Evolutionary conservation across 1,140 invertebrate genomes (phyloP).

Genomic region (Trissolcus basalis): DNA sequence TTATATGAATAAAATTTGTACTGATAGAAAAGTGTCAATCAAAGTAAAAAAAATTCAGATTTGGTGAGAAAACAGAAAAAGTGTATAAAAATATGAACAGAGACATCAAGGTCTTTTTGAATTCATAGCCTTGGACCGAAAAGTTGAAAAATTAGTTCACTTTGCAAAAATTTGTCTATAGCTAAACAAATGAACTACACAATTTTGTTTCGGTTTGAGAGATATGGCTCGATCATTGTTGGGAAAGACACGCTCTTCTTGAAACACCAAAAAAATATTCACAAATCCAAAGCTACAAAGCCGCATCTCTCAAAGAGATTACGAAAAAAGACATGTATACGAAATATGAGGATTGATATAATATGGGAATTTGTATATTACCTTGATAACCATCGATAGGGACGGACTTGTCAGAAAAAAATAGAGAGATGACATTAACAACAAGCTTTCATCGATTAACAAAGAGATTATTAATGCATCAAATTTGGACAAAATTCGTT

Average conservation of each 20-base stretch:
- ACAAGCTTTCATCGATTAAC: constrained; percentile 74
- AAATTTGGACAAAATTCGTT: constrained; percentile 53
- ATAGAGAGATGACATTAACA: constrained; percentile 77
- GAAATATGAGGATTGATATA: constrained; percentile 75
- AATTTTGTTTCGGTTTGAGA: constrained; percentile 64
- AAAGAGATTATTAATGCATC: constrained; percentile 72
- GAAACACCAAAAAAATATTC: constrained; percentile 8
- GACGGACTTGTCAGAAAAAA: constrained; percentile 77
- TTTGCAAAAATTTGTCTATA: constrained; percentile 63
- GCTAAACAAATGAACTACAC: constrained; percentile 68
- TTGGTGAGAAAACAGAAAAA: too few relatives aligned
- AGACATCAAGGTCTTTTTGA: too few relatives aligned
- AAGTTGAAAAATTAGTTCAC: too few relatives aligned
- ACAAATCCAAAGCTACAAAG: constrained; percentile 26
- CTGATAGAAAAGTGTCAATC: too few relatives aligned
- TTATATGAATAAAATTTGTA: too few relatives aligned
- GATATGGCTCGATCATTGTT: constrained; percentile 60
- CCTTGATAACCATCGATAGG: constrained; percentile 76
- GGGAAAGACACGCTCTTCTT: constrained; percentile 1
- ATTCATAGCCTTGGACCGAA: too few relatives aligned
- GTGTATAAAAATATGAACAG: too few relatives aligned
- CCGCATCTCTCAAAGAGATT: constrained; percentile 68
- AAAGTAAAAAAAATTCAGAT: too few relatives aligned
- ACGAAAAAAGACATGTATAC: constrained; percentile 69
- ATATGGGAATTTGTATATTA: constrained; percentile 76